A percentile compares a stretch with the other conserved stretches of the same genome.
These are phyloP conservation scores for Theonella swinhoei DNA, from an alignment of 37 sponge, comb jelly and placozoan species.

Conservation along the genomic window DNA sequence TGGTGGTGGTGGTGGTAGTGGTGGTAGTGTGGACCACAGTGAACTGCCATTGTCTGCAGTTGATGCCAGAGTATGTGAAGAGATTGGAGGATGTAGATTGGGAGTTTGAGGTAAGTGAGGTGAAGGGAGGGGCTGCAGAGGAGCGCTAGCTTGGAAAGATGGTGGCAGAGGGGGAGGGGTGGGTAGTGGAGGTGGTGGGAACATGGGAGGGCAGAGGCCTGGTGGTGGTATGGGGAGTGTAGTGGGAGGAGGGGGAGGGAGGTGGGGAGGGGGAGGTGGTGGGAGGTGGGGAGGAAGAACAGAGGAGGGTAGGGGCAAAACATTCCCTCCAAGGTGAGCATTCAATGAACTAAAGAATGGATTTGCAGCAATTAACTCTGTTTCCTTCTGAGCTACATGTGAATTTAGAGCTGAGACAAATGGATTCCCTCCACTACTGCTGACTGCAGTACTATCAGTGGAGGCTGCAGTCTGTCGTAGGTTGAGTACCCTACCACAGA, in stretches of 20 bases:
- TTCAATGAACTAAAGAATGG: background rate
- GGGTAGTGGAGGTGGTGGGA: background rate
- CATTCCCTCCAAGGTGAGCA: background rate
- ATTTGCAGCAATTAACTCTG: background rate
- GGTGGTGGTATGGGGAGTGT: background rate
- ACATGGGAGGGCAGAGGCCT: background rate
- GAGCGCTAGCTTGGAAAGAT: too few relatives aligned
- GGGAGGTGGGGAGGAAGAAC: background rate
- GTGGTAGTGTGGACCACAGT: too few relatives aligned
- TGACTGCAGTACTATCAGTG: background rate
- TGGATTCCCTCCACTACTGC: background rate
- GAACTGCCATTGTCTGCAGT: too few relatives aligned
- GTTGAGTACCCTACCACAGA: slow-evolving; percentile 27
- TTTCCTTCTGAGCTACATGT: background rate
- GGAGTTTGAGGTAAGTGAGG: too few relatives aligned
- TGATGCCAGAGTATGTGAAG: too few relatives aligned
- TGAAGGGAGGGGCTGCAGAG: too few relatives aligned
- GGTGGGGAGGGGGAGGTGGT: background rate
- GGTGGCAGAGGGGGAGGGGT: background rate
- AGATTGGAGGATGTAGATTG: too few relatives aligned
- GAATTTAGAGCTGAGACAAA: background rate
- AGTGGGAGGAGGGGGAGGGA: slow-evolving; percentile 2
- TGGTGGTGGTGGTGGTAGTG: background rate
- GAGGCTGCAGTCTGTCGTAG: background rate
- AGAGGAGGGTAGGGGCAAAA: background rate